phyloP scores from a whole-genome alignment of 2,797 vertebrate species.

The Nasua narica region DNA sequence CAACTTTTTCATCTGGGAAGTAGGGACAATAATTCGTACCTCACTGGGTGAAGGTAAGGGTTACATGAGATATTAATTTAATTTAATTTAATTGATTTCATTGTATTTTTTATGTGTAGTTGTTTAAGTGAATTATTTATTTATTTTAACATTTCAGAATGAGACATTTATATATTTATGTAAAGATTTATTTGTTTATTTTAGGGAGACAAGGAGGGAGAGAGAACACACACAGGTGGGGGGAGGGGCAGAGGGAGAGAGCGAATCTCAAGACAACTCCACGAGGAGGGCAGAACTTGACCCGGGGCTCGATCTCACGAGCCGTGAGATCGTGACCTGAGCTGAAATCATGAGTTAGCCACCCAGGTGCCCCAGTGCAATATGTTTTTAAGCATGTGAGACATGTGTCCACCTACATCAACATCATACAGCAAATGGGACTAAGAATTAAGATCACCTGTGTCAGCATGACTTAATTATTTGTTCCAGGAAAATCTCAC shows the following conservation, averaged over 20 bases:
- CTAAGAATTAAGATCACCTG: not conserved
- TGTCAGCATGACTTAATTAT: not conserved
- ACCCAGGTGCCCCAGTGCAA: not conserved
- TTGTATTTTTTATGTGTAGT: too few relatives aligned
- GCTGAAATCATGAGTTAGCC: not conserved
- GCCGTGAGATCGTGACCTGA: not conserved
- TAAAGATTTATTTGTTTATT: not conserved
- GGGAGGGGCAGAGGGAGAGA: not conserved
- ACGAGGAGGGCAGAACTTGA: not conserved
- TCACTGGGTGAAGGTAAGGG: not conserved
- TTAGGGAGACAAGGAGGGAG: not conserved
- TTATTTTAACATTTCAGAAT: too few relatives aligned
- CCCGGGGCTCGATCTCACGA: not conserved
- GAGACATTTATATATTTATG: too few relatives aligned
- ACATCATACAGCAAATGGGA: not conserved
- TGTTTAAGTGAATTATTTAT: too few relatives aligned
- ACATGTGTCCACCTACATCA: not conserved
- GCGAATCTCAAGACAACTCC: not conserved
- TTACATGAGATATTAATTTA: not conserved
- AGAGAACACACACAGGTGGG: not conserved
- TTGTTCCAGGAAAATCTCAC: conserved; percentile 23
- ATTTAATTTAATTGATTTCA: too few relatives aligned
- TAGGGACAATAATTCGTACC: not conserved
- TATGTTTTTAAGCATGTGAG: not conserved
- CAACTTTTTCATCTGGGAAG: not conserved